Evolutionary conservation across 1,140 invertebrate genomes (phyloP), one percentile per base, ranked within the genome.

Genomic region (Zaprionus vittiger): DNA sequence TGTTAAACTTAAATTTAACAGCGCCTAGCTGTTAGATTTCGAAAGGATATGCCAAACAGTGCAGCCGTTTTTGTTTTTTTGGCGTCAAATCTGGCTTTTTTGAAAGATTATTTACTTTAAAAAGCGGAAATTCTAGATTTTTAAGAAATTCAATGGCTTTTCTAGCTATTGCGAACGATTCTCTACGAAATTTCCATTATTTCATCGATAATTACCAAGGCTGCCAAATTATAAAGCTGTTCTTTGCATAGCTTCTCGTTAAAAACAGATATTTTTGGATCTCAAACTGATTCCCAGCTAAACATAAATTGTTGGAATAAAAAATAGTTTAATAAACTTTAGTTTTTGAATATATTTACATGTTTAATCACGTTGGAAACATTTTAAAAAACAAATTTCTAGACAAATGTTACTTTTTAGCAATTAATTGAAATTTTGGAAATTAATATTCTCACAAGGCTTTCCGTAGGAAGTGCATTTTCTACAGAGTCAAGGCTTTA

Each of bases 321-420:
- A 3, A 31, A 34, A 11, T 28, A 11, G 0, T 11, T 0, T 0
- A 3, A 34, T 3, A 34, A 52, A 52, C 11, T 52, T 24, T 20
- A 11, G 3, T 24, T 52, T 52, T 52, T 52, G 20, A 11, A 52
- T 52, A 52, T 22, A 52, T 52, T 20, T 52, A 52, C 20, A 24
- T 52, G 11, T 52, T 52, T 52, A 52, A 52, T 52, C 47, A 52
- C 47, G 47, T 52, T 52, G 9, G 47, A 52, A 52, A 24, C 47
- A 22, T 4, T 52, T 52, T 20, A 52, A 24, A 52, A 52, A 52
- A 24, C 20, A 52, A 52, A 52, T 20, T 49, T 52, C 7, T 49
- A 49, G n/a, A 49, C 44, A 49, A 49, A 49, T 20, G 15, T 41
- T 41, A 7, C 9, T 31, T 31, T 31, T 41, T n/a, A n/a, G 41